Base-by-base conservation (phyloP, 1,140 invertebrate genomes). In the Caligus rogercresseyi region DNA sequence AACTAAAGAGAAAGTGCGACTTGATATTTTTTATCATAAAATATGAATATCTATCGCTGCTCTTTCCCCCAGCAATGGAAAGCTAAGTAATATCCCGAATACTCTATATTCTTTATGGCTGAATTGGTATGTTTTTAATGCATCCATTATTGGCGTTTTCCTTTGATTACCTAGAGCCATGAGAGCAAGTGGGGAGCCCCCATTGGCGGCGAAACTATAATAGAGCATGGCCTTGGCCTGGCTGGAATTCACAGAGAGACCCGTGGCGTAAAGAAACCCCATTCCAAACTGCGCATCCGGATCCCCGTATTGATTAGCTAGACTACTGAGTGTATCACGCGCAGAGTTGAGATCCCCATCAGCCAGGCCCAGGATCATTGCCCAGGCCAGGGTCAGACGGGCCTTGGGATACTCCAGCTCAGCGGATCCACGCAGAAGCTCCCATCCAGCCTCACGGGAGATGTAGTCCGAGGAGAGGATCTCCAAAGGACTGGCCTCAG, bases 101-200 rank as follows among this genome's bases (percentile, higher is more conserved):
- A 61, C 13, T 11, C 7, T 11, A 25, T 7, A 7, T 11, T 4
- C 21, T n/a, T n/a, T n/a, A n/a, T n/a, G n/a, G n/a, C n/a, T n/a
- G n/a, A n/a, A n/a, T n/a, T n/a, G 13, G n/a, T 15, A 51, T 58
- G 7, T 51, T 21, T 19, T 25, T 15, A 20, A 59, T 63, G 54
- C 13, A 52, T 61, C 25, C 11, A 53, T 53, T 23, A 7, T 51
- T 20, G 53, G 54, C 23, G 20, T 54, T 55, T 52, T 16, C 24
- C 87, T 77, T 74, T 89, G n/a, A n/a, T n/a, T 89, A 0, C 84
- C 93, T 52, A 98, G 73, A 19, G 89, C 86, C 92, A 98, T 97
- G 75, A 94, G 90, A 11, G 91, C 91, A 72, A 85, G 83, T 13
- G 84, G 81, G 72, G 89, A 89, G 61, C 87, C 90, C 1, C 87